Conservation (phyloP, 2,797 vertebrate genomes). For the Mormyrus proboscirostris region DNA sequence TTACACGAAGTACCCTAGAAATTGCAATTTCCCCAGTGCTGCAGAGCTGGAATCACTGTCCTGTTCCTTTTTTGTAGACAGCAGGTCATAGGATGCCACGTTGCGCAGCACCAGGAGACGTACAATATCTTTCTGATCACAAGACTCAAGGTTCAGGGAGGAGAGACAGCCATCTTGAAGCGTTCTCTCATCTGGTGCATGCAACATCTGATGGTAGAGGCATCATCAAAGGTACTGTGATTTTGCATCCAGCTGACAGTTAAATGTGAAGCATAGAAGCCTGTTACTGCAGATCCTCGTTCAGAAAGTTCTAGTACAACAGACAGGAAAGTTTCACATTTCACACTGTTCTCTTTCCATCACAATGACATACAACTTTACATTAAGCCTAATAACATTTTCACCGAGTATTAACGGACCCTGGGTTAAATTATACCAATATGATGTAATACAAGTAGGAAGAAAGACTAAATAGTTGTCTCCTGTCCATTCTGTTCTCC, state of each 20-base stretch:
- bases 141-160: neutral
- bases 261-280: constrained; percentile 63
- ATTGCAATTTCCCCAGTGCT: neutral
- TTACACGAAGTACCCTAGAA: neutral
- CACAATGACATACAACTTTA: constrained; percentile 20
- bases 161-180: neutral
- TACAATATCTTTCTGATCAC: neutral
- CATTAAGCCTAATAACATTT: constrained; percentile 65
- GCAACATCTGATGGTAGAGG: constrained; percentile 14
- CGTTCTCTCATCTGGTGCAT: neutral
- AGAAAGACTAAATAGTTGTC: neutral
- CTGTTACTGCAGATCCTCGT: constrained; percentile 51
- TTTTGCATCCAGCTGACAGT: constrained; percentile 58
- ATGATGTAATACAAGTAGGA: neutral
- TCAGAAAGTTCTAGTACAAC: neutral
- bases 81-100: neutral
- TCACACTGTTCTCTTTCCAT: constrained; percentile 42
- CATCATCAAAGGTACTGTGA: constrained; percentile 48
- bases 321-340: constrained; percentile 55
- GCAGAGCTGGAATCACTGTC: neutral
- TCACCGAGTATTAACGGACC: constrained; percentile 34
- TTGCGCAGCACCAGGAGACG: neutral
- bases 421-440: neutral
- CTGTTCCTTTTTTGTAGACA: neutral
- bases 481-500: neutral